Evolutionary conservation across 2,888 invertebrate genomes (phyloP), one percentile per base, ranked within the genome.

Genomic region (Lagria hirta): DNA sequence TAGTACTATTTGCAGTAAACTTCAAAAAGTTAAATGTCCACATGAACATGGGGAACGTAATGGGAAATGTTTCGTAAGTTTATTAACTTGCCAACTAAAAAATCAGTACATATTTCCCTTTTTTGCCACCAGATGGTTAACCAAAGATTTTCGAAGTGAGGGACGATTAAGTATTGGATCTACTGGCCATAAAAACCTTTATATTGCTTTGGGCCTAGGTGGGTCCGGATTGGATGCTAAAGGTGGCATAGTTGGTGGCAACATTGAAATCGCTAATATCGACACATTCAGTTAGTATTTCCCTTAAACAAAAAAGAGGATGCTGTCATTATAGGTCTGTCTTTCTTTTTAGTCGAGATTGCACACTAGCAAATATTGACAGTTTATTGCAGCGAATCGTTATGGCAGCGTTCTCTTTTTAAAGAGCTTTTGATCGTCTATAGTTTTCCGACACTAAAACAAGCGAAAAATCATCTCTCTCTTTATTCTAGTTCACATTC

Each of bases 41-140:
- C 66, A 97, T 98, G 88, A 98, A 98, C 72, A 99, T 99, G 95
- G 96, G 97, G 23, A 98, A 98, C 66, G 96, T 98, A 1, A 98
- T 99, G 95, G 98, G 99, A 7, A 96, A 96, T 67, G 96, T 97
- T 43, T 83, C 82, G 83, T 62, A 54, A 53, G 58, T 54, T n/a
- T 21, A 24, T 8, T 24, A 32, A 29, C 12, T 14, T 24, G 24
- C 24, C 10, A 11, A 4, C n/a, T 4, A 6, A 6, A 20, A 20
- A 20, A 7, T 20, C 6, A 7, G 7, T 7, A 20, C n/a, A n/a
- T n/a, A n/a, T n/a, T n/a, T n/a, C n/a, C n/a, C n/a, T n/a, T n/a
- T n/a, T n/a, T n/a, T n/a, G n/a, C n/a, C n/a, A n/a, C 6, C 58
- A 87, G 86, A 62, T 96, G 95, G 95, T 80, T 91, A 68, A 92